Evolutionary conservation across 2,113 vertebrate genomes (phyloP).

Genomic region (pig (Sus scrofa)): DNA sequence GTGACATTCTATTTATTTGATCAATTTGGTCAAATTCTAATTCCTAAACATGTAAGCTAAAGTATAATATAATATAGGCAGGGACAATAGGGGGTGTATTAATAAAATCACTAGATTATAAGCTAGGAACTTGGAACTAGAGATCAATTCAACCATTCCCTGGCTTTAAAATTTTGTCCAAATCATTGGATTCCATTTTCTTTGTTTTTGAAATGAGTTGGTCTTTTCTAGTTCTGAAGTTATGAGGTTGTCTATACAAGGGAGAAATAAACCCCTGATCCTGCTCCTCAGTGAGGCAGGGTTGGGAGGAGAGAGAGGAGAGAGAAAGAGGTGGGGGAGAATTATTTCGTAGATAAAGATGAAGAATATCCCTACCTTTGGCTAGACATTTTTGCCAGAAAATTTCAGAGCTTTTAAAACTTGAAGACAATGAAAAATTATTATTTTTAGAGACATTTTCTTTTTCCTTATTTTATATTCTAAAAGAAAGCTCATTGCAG

Average conservation of each 20-base stretch:
- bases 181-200: background rate
- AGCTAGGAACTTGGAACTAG: background rate
- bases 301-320: fast-evolving
- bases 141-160: background rate
- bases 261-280: background rate
- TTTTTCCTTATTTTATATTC: slow-evolving; percentile 35
- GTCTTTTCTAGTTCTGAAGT: background rate
- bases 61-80: background rate
- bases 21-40: background rate
- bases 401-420: slow-evolving; percentile 18
- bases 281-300: background rate
- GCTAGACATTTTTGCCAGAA: background rate
- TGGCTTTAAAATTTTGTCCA: background rate
- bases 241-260: background rate
- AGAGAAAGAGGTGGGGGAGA: background rate
- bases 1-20: background rate
- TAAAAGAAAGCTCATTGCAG: background rate
- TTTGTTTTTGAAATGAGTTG: background rate
- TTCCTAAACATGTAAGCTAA: background rate
- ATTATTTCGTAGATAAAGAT: background rate
- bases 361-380: background rate
- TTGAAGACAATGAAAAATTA: background rate
- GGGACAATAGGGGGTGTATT: background rate
- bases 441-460: background rate
- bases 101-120: slow-evolving; percentile 14